These are phyloP conservation scores for Blastomussa wellsi DNA, from an alignment of 92 coral and sea anemone species.

Conservation along the genomic window DNA sequence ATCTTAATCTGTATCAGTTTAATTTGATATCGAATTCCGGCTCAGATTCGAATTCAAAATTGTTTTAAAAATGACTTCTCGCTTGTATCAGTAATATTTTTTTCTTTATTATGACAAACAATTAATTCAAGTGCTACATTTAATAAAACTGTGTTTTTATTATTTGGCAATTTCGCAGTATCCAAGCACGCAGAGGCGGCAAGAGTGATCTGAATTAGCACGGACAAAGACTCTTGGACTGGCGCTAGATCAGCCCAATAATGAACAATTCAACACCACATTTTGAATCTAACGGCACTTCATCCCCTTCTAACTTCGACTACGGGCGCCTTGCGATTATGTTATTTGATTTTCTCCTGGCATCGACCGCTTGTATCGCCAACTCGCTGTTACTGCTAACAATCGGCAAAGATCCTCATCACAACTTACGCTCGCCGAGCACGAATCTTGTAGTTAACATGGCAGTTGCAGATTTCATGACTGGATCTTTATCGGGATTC, in stretches of 20 bases:
- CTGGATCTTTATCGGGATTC: constrained; percentile 4
- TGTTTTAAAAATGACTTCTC: not conserved
- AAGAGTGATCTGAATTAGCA: not conserved
- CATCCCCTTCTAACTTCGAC: not conserved
- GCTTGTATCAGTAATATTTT: not conserved
- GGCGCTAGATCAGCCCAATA: not conserved
- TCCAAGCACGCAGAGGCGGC: not conserved
- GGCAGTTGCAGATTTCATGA: constrained; percentile 21
- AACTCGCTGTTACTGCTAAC: constrained; percentile 11
- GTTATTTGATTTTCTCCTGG: not conserved
- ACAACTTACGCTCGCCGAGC: constrained; percentile 16
- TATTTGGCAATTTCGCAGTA: not conserved
- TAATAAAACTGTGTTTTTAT: not conserved
- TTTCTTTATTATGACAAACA: not conserved
- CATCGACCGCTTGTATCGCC: not conserved
- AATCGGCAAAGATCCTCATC: constrained; percentile 23
- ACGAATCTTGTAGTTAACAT: constrained; percentile 3
- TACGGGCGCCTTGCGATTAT: not conserved
- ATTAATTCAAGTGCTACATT: not conserved
- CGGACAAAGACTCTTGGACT: not conserved
- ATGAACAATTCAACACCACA: constrained; percentile 11
- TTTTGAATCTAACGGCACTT: not conserved
- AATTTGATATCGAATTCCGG: not conserved
- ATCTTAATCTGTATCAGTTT: not conserved
- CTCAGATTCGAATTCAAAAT: not conserved